Evolutionary conservation across 2,797 vertebrate genomes (phyloP), one percentile per base, ranked within the genome.

Genomic region (Enteromius afrohamiltoni): DNA sequence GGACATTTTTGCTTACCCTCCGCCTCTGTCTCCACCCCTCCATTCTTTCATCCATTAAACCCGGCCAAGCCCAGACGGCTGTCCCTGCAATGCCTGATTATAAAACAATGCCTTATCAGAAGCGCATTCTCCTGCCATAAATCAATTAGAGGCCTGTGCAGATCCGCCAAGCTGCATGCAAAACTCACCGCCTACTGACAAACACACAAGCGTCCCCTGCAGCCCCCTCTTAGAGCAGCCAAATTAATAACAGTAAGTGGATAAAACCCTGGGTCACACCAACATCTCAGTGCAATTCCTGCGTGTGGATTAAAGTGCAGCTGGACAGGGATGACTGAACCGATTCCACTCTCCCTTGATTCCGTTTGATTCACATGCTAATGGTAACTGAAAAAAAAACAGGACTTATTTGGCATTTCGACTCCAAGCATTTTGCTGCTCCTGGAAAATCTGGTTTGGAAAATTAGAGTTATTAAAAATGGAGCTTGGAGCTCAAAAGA

Each of bases 161-260:
- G 94, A 90, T 92, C 90, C 93, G 82, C 87, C 88, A 89, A 91
- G 92, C 93, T 90, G 89, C 89, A 84, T 81, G 78, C 82, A 84
- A 92, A 81, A 90, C 55, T 80, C 51, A 49, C 53, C 53, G 31
- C 81, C 85, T 34, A 65, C 77, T 91, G 91, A 53, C 94, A 93
- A 92, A 92, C 91, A 71, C 78, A 89, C 89, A 91, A 86, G 89
- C 26, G 29, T 58, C 53, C 89, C 89, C 88, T 90, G 83, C 86
- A 84, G 91, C 91, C 94, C 89, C 95, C 92, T 93, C 88, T 91
- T 90, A 95, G 94, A 95, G 94, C 87, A 88, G 91, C 87, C 91
- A 92, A 95, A 95, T 96, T 95, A 95, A 95, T 94, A 94, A 94
- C 93, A 93, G 87, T 93, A 95, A 94, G 91, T 89, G 51, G 93